Evolutionary conservation across 2,888 invertebrate species (phyloP).

Genomic region (Conchocele bisecta): DNA sequence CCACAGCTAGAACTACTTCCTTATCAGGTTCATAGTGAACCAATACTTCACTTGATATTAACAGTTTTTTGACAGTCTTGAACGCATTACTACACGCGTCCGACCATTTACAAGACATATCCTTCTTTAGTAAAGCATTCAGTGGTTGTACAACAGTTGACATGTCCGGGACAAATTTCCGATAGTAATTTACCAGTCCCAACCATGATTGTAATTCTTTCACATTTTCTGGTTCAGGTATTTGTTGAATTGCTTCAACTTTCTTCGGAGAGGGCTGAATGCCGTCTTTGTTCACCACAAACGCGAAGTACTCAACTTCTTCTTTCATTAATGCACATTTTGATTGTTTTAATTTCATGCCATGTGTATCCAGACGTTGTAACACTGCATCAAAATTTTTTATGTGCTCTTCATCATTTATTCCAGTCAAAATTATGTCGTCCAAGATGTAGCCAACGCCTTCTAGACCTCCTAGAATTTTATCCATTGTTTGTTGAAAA

Average conservation of each 20-base stretch:
- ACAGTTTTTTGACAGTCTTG: conserved; percentile 6
- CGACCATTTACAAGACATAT: conserved; percentile 20
- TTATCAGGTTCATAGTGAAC: conserved; percentile 49
- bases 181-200: conserved; percentile 22
- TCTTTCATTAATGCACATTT: conserved; percentile 17
- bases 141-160: conserved; percentile 13
- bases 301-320: conserved; percentile 21
- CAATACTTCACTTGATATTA: conserved; percentile 20
- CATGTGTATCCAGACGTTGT: conserved; percentile 14
- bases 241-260: conserved; percentile 2
- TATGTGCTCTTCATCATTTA: conserved; percentile 10
- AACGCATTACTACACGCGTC: conserved; percentile 12
- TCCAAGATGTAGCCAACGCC: conserved; percentile 23
- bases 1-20: conserved; percentile 50
- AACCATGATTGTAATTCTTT: conserved; percentile 18
- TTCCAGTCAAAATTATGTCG: conserved; percentile 23
- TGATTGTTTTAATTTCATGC: conserved; percentile 12
- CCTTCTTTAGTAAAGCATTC: conserved; percentile 9
- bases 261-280: conserved; percentile 21
- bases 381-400: conserved; percentile 13
- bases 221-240: conserved; percentile 17
- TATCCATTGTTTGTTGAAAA: conserved; percentile 22
- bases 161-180: conserved; percentile 33
- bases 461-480: conserved; percentile 17
- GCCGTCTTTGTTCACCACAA: conserved; percentile 12